Evolutionary conservation across 2,888 invertebrate genomes (phyloP), one percentile per base, ranked within the genome.

Genomic region (Cistogaster globosa): DNA sequence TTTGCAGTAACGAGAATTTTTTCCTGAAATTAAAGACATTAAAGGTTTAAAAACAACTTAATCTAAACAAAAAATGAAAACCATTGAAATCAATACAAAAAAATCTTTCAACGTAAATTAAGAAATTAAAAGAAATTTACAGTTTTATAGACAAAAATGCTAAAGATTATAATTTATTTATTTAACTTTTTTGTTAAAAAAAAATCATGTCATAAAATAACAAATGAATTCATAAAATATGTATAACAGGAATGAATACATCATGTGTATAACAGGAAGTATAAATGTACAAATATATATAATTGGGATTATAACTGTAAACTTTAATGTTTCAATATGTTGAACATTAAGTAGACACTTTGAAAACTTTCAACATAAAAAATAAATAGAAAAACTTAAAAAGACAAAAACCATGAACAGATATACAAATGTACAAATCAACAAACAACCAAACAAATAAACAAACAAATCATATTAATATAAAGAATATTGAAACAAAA

Each of bases 391-490:
- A 26, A 26, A 26, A 26, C 26, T 26, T 26, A 26, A 51, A 20
- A 74, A 71, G 26, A 11, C n/a, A 63, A 60, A 55, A 57, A 2
- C 45, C 48, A 36, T 45, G 22, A 45, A 14, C 9, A 36, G 32
- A 36, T 48, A 67, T 42, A 58, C 45, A 63, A 65, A 67, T n/a
- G 9, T 12, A 45, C 58, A 60, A 53, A 76, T n/a, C 20, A 62
- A 55, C 69, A 77, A 81, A 81, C 57, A 74, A 74, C n/a, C n/a
- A n/a, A n/a, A n/a, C n/a, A 60, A 53, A 76, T n/a, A 32, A 62
- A 55, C 69, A 77, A 81, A 81, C 57, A 74, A 74, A 63, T 72
- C 71, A 84, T 75, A 32, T 63, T 69, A 75, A 78, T 63, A 22
- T 69, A 48, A n/a, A n/a, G 36, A 62, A 55, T 9, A 74, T 67